Percentiles rank a stretch among this genome's conserved stretches.
Evolutionary conservation across 1,140 invertebrate species (phyloP).

Genomic region (Stratiolaelaps scimitus): DNA sequence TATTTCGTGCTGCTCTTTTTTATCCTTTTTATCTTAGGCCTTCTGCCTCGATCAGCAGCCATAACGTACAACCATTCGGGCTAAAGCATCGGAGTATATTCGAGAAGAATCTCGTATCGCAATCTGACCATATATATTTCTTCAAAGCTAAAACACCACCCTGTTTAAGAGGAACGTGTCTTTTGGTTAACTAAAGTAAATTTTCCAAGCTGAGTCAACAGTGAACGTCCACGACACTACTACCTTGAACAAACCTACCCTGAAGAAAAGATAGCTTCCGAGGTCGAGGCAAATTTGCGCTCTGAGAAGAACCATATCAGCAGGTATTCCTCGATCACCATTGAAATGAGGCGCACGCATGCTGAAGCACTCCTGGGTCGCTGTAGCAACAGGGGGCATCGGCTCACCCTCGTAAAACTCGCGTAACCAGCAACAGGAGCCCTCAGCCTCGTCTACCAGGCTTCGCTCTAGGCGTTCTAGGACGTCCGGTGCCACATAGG

Average conservation of each 20-base stretch:
- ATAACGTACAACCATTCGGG: too few relatives aligned
- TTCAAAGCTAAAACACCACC: too few relatives aligned
- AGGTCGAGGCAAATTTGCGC: conserved; percentile 12
- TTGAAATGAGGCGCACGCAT: conserved; percentile 2
- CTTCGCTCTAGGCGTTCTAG: background rate
- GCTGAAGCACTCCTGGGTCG: conserved; percentile 20
- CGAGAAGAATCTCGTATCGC: too few relatives aligned
- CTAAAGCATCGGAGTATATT: too few relatives aligned
- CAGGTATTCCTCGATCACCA: background rate
- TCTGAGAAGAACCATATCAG: background rate
- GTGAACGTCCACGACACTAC: too few relatives aligned
- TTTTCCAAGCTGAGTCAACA: too few relatives aligned
- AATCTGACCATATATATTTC: too few relatives aligned
- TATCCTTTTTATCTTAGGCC: too few relatives aligned
- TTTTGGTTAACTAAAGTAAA: too few relatives aligned
- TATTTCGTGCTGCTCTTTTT: too few relatives aligned
- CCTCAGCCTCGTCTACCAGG: background rate
- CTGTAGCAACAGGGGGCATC: background rate
- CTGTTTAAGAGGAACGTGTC: too few relatives aligned
- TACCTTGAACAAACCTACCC: background rate
- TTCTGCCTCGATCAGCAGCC: too few relatives aligned
- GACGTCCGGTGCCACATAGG: background rate
- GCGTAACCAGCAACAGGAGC: background rate
- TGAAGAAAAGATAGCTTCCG: conserved; percentile 18
- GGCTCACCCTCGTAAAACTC: background rate